Conservation (phyloP, 2,888 invertebrate species). For the Megaustenia siamemsis region DNA sequence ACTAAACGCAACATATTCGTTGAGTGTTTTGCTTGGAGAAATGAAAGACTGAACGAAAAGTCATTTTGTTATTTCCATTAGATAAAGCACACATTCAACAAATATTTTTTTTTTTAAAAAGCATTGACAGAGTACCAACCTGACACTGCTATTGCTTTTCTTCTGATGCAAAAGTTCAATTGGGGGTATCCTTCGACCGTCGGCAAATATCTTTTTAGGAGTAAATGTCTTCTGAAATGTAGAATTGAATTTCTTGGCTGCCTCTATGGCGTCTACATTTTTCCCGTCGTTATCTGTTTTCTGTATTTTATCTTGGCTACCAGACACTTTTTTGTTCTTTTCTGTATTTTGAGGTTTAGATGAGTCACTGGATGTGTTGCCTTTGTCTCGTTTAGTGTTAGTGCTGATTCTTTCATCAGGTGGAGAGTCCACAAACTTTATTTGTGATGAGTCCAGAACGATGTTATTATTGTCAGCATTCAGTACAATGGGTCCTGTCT, state of each 20-base stretch:
- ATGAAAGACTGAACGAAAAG: no score
- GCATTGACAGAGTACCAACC: no score
- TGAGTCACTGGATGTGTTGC: background rate
- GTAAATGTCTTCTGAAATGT: conserved; percentile 64
- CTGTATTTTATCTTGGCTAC: background rate
- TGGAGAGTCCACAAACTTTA: conserved; percentile 41
- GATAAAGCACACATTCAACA: no score
- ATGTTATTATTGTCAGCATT: conserved; percentile 9
- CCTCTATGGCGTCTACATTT: conserved; percentile 49
- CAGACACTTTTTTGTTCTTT: background rate
- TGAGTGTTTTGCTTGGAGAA: no score
- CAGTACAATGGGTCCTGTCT: conserved; percentile 16
- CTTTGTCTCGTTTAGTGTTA: background rate
- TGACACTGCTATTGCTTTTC: conserved; percentile 72
- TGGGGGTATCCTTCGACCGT: conserved; percentile 74
- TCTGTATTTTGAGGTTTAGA: background rate
- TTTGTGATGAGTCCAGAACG: conserved; percentile 42
- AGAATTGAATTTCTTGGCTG: conserved; percentile 68
- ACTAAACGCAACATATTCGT: no score
- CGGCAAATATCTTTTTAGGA: conserved; percentile 74
- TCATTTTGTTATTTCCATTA: no score
- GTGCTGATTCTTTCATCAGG: background rate
- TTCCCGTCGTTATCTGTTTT: background rate
- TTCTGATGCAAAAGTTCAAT: conserved; percentile 72
- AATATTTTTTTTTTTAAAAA: no score